Evolutionary conservation across 2,888 invertebrate genomes (phyloP).

Genomic region (Euspilapteryx auroguttella): DNA sequence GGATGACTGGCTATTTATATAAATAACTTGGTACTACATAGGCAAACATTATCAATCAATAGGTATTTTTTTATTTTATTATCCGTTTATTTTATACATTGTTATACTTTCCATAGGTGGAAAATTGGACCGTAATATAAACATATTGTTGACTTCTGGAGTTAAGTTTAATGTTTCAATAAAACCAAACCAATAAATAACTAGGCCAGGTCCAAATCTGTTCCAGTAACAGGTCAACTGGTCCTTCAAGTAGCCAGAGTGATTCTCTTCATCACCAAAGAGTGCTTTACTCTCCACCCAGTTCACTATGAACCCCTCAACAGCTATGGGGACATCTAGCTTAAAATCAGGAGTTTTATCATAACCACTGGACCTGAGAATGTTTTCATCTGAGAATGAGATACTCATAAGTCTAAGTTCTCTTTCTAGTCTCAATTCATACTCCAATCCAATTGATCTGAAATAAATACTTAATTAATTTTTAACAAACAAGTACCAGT

Average conservation of each 20-base stretch:
- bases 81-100: no score
- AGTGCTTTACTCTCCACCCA: slow-evolving; percentile 97
- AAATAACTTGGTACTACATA: background rate
- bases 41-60: no score
- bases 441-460: slow-evolving; percentile 81
- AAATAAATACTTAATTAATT: no score
- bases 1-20: no score
- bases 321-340: slow-evolving; percentile 83
- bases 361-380: slow-evolving; percentile 79
- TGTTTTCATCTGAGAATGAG: slow-evolving; percentile 70
- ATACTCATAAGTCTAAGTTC: slow-evolving; percentile 54
- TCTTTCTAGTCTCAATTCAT: slow-evolving; percentile 74
- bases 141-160: slow-evolving; percentile 66
- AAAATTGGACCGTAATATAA: slow-evolving; percentile 57
- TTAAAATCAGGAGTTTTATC: slow-evolving; percentile 96
- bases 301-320: slow-evolving; percentile 83
- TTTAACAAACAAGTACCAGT: no score
- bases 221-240: slow-evolving; percentile 91
- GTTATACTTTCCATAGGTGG: slow-evolving; percentile 51
- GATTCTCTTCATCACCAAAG: slow-evolving; percentile 86
- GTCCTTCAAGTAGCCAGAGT: slow-evolving; percentile 78
- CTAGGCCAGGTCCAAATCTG: slow-evolving; percentile 90
- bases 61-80: no score
- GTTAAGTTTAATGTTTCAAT: slow-evolving; percentile 68
- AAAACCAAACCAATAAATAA: slow-evolving; percentile 96